These are phyloP conservation scores for Acronicta aceris DNA, from an alignment of 2,888 invertebrate genomes.

Conservation along the genomic window DNA sequence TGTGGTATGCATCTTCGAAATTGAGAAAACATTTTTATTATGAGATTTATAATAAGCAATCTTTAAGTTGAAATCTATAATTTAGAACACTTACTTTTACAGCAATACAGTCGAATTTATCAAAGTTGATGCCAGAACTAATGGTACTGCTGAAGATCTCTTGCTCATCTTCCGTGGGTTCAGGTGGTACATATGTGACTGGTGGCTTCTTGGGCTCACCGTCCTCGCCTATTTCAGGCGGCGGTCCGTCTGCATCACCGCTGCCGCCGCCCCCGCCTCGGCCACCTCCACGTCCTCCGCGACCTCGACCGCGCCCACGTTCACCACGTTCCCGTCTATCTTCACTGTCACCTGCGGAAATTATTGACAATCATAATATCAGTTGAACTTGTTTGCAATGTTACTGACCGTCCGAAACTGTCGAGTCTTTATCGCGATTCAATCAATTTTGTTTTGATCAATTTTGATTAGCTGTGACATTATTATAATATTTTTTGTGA, in stretches of 20 bases:
- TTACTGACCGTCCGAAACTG: too few relatives aligned
- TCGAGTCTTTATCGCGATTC: too few relatives aligned
- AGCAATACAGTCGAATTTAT: conserved; percentile 96
- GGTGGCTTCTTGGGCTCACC: conserved; percentile 80
- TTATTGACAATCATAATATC: not conserved
- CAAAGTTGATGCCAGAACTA: conserved; percentile 96
- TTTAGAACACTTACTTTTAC: conserved; percentile 91
- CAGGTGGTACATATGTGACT: conserved; percentile 92
- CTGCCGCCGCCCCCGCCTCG: conserved; percentile 64
- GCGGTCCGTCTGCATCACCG: conserved; percentile 58
- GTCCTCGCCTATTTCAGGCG: conserved; percentile 66
- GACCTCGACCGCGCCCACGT: conserved; percentile 66
- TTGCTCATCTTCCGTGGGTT: conserved; percentile 91
- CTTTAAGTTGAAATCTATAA: too few relatives aligned
- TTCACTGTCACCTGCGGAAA: conserved; percentile 46
- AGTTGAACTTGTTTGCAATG: too few relatives aligned
- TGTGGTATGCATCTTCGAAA: too few relatives aligned
- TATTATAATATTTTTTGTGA: too few relatives aligned
- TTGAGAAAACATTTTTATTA: too few relatives aligned
- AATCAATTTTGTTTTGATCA: too few relatives aligned
- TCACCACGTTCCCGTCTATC: conserved; percentile 69
- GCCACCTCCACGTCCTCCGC: conserved; percentile 64
- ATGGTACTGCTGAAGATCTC: conserved; percentile 92
- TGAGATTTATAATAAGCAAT: too few relatives aligned
- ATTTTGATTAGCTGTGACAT: too few relatives aligned